A percentile compares a stretch with the other conserved stretches of the same genome.
phyloP scores from a whole-genome alignment of 2,797 vertebrate genomes.

The Microctenopoma lineatum region DNA sequence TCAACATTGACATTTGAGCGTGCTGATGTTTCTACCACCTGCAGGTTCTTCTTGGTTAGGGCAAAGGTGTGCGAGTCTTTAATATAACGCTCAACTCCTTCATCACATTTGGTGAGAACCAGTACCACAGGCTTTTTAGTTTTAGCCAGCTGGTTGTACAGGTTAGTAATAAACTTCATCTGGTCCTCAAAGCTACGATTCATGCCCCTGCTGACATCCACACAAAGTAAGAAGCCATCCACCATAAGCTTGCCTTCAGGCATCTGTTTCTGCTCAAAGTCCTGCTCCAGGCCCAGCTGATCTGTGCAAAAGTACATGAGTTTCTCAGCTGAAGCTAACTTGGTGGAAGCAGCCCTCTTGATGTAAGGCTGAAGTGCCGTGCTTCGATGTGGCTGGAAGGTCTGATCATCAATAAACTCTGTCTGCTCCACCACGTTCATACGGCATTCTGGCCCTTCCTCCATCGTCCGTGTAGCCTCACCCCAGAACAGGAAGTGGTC shows the following conservation, averaged over 20 bases:
- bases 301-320: constrained; percentile 99
- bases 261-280: constrained; percentile 99
- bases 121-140: constrained; percentile 95
- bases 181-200: constrained; percentile 98
- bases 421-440: constrained; percentile 98
- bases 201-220: constrained; percentile 98
- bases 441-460: constrained; percentile 92
- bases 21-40: constrained; percentile 97
- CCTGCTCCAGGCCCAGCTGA: constrained; percentile 97
- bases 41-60: constrained; percentile 95
- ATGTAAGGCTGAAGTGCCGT: constrained; percentile 97
- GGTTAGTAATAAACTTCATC: constrained; percentile 94
- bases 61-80: constrained; percentile 96
- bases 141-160: constrained; percentile 95
- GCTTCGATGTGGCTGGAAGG: constrained; percentile 97
- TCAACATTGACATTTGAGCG: constrained; percentile 98
- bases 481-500: constrained; percentile 99
- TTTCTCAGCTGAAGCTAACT: constrained; percentile 96
- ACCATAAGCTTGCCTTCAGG: constrained; percentile 94
- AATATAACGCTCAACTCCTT: constrained; percentile 98
- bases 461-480: constrained; percentile 88
- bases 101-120: constrained; percentile 96
- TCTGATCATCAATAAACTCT: constrained; percentile 98
- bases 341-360: constrained; percentile 94
- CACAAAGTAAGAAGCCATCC: constrained; percentile 93